A percentile compares a stretch with the other conserved stretches of the same genome.
These are phyloP conservation scores for Montipora capricornis DNA, from an alignment of 64 coral and sea anemone species.

Conservation along the genomic window DNA sequence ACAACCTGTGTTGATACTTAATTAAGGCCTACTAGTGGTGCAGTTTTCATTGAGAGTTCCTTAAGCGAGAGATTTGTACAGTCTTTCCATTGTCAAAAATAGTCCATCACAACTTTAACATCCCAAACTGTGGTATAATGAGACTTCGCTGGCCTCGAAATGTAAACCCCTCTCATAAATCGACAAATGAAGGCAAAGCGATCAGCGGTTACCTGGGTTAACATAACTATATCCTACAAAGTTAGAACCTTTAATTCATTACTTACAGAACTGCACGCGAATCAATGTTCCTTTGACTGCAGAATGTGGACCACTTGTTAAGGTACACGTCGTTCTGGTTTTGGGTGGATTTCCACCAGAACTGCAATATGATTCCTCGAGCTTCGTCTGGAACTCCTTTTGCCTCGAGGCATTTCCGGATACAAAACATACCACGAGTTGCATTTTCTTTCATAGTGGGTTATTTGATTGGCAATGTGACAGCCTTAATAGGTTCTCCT, in stretches of 20 bases:
- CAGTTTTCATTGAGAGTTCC: no score
- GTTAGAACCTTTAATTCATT: conserved; percentile 9
- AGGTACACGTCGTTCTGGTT: conserved; percentile 15
- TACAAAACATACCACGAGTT: conserved; percentile 25
- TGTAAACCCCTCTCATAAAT: no score
- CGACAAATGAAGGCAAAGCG: no score
- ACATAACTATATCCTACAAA: no score
- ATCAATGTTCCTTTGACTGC: conserved; percentile 55
- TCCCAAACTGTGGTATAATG: no score
- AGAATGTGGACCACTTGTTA: conserved; percentile 24
- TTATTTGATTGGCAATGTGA: neutral
- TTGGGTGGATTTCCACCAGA: conserved; percentile 16
- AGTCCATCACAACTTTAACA: no score
- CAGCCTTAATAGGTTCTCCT: conserved; percentile 20
- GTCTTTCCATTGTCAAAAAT: no score
- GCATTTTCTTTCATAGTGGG: conserved; percentile 18
- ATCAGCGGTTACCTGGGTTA: no score
- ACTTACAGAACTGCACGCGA: conserved; percentile 14
- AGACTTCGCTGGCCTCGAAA: no score
- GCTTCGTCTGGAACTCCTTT: neutral
- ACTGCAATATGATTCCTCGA: conserved; percentile 19
- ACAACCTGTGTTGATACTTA: no score
- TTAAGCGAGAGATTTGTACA: no score
- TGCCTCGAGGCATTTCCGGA: neutral
- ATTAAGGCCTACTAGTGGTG: no score